Percentiles rank a stretch among this genome's conserved stretches.
Conservation (phyloP, 1,140 invertebrate species). For the Leptestheria dahalacensis region DNA sequence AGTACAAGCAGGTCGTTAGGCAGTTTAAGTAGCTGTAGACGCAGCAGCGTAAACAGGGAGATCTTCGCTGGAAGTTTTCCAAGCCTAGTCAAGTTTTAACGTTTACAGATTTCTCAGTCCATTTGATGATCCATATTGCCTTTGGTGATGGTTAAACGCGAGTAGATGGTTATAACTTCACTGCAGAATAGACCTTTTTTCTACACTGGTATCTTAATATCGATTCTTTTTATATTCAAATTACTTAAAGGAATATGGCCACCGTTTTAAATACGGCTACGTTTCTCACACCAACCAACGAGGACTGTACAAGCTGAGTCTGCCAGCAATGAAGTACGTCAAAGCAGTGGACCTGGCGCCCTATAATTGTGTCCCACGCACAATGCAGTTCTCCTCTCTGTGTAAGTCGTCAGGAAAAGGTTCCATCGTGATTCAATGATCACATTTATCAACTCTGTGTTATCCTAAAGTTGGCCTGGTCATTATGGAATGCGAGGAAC, state of each 20-base stretch:
- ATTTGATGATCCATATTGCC: not conserved
- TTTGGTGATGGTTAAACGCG: too few species aligned
- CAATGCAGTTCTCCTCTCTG: slow-evolving; percentile 52
- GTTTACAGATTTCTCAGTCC: too few species aligned
- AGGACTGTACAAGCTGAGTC: slow-evolving; percentile 58
- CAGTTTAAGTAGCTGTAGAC: too few species aligned
- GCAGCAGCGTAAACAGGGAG: too few species aligned
- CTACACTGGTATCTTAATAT: too few species aligned
- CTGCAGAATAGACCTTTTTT: too few species aligned
- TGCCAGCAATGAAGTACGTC: slow-evolving; percentile 57
- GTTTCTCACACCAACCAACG: slow-evolving; percentile 57
- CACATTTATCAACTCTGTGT: not conserved
- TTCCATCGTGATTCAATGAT: not conserved
- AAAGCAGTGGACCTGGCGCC: slow-evolving; percentile 54
- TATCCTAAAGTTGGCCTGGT: slow-evolving; percentile 49
- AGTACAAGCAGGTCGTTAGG: too few species aligned
- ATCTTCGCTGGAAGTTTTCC: too few species aligned
- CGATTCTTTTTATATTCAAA: not conserved
- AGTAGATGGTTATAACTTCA: too few species aligned
- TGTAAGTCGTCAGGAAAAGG: slow-evolving; percentile 38
- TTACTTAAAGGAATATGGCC: slow-evolving; percentile 36
- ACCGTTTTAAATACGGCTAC: slow-evolving; percentile 58
- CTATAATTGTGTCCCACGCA: slow-evolving; percentile 56
- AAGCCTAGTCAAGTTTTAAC: too few species aligned
- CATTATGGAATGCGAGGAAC: slow-evolving; percentile 52